Base-by-base conservation (phyloP, 2,888 invertebrate genomes). In the Acholoe squamosa region DNA sequence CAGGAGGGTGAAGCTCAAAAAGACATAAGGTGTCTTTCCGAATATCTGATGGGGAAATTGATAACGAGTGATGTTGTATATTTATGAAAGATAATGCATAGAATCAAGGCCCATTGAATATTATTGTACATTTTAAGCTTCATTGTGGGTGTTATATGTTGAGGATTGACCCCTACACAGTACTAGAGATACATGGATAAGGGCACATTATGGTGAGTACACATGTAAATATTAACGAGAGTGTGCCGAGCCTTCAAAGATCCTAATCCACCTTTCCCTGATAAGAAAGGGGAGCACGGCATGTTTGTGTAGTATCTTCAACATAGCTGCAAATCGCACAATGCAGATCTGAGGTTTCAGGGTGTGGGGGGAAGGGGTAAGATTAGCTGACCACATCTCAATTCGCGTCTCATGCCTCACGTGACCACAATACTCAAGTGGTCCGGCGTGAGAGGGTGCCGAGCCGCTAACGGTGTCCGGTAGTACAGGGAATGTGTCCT, bases 1-100 rank as follows among this genome's bases (percentile, higher is more conserved):
- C 71, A n/a, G 71, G 71, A 71, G 71, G 71, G 71, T 71, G 71
- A 71, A 71, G 71, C 71, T 71, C 71, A 71, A 28, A 71, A 71
- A 5, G 71, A 71, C 12, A 14, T 25, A 28, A n/a, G 43, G 43
- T 43, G 5, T 43, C 43, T 43, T 61, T 61, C 61, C 22, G 61
- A n/a, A 61, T 61, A n/a, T 61, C 1, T 61, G 61, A 61, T 19
- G 61, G 61, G 5, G 61, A 3, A 61, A 43, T 43, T 43, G 43
- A 43, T 43, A 7, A 43, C 3, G 43, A 43, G 43, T 43, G 43
- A 10, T 43, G 43, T 43, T 3, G 43, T 43, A 43, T 3, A 43
- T 43, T 43, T 43, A 3, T 43, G 43, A 10, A 43, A 43, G 43
- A 43, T 10, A 7, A 43, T 43, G 10, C 43, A 43, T 43, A 10